A percentile compares a stretch with the other conserved stretches of the same genome.
phyloP scores from a whole-genome alignment of 2,797 vertebrate species.

The Serranus cabrilla region DNA sequence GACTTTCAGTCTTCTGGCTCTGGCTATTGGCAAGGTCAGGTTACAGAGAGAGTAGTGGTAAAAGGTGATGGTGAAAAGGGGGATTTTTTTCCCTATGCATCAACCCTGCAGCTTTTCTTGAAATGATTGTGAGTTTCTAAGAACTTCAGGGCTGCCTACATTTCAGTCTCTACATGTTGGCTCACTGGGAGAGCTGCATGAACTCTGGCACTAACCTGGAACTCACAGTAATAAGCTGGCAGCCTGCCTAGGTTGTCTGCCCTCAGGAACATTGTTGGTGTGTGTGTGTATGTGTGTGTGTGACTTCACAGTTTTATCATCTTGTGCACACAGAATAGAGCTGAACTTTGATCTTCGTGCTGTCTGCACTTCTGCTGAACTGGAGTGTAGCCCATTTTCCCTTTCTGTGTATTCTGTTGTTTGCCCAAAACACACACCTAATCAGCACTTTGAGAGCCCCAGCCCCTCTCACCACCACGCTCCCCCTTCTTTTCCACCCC shows the following conservation, averaged over 20 bases:
- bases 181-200: conserved; percentile 69
- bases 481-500: conserved; percentile 14
- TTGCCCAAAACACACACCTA: conserved; percentile 74
- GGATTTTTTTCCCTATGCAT: conserved; percentile 34
- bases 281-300: not conserved
- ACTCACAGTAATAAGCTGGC: conserved; percentile 79
- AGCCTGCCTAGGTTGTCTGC: conserved; percentile 72
- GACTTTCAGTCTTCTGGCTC: conserved; percentile 42
- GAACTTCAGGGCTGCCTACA: conserved; percentile 66
- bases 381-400: conserved; percentile 71
- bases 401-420: conserved; percentile 76
- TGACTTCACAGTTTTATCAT: conserved; percentile 67
- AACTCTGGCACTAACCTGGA: conserved; percentile 78
- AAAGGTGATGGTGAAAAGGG: conserved; percentile 45
- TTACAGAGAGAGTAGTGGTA: conserved; percentile 52
- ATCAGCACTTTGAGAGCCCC: conserved; percentile 67
- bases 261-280: conserved; percentile 63
- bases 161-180: conserved; percentile 64
- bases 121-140: conserved; percentile 74
- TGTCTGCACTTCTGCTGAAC: conserved; percentile 75
- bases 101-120: conserved; percentile 61
- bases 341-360: conserved; percentile 77
- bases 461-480: conserved; percentile 20
- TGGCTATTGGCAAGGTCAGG: conserved; percentile 43
- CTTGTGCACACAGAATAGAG: conserved; percentile 76